These are phyloP conservation scores for Pimpla rufipes DNA, from an alignment of 2,888 invertebrate genomes.

Conservation along the genomic window DNA sequence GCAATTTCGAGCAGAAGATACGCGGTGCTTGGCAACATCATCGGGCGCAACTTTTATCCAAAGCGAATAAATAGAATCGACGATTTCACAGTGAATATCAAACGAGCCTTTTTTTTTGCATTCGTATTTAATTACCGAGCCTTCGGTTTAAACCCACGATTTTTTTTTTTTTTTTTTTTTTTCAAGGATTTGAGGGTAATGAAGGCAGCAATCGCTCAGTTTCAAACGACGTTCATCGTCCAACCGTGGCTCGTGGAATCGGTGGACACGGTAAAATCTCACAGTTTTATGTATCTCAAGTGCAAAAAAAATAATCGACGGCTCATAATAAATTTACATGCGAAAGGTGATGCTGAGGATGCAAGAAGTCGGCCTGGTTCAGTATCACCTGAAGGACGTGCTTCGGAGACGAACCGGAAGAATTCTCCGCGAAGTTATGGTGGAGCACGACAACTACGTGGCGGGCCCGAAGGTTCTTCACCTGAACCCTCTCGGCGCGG, in stretches of 20 bases:
- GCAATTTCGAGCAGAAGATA: conserved; percentile 75
- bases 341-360: conserved; percentile 76
- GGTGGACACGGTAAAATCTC: conserved; percentile 74
- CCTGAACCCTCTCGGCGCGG: neutral
- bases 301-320: neutral
- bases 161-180: neutral
- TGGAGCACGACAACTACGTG: conserved; percentile 76
- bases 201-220: conserved; percentile 74
- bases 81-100: conserved; percentile 74
- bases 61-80: conserved; percentile 72
- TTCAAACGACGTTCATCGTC: conserved; percentile 77
- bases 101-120: neutral
- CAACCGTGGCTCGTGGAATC: conserved; percentile 81
- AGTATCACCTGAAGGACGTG: conserved; percentile 77
- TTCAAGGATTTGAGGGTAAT: conserved; percentile 79
- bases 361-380: conserved; percentile 77
- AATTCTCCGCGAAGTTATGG: conserved; percentile 76
- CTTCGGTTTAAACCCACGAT: too few species aligned
- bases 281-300: conserved; percentile 58
- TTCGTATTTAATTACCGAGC: too few species aligned
- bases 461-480: conserved; percentile 71
- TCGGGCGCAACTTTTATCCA: conserved; percentile 78
- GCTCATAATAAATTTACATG: neutral
- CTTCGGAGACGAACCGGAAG: conserved; percentile 74
- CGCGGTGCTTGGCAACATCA: conserved; percentile 77